Percentiles rank a stretch among this genome's conserved stretches.
These are phyloP conservation scores for Reinhardtius hippoglossoides DNA, from an alignment of 2,113 vertebrate species.

Conservation along the genomic window DNA sequence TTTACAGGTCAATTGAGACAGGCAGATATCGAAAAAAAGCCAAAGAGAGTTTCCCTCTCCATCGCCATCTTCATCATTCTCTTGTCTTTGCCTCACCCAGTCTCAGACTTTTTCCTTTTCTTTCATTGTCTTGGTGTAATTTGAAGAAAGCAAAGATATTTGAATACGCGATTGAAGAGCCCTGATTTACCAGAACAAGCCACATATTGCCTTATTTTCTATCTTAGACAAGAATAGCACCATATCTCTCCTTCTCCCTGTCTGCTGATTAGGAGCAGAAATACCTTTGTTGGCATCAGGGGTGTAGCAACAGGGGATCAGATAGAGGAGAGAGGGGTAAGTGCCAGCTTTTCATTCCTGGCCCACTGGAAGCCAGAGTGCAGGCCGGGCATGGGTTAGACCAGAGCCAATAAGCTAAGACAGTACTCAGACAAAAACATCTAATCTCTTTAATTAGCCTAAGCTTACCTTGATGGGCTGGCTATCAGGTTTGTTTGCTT, in stretches of 20 bases:
- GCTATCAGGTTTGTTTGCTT: background rate
- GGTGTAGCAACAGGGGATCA: conserved; percentile 69
- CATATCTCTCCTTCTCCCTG: conserved; percentile 17
- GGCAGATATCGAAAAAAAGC: conserved; percentile 67
- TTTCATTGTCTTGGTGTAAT: background rate
- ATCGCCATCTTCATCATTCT: conserved; percentile 39
- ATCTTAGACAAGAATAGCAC: too few relatives aligned
- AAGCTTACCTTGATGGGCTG: conserved; percentile 41
- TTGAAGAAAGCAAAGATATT: background rate
- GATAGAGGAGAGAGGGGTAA: conserved; percentile 57
- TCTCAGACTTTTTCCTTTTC: background rate
- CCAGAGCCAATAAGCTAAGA: conserved; percentile 53
- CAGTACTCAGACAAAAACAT: conserved; percentile 64
- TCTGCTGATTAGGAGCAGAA: conserved; percentile 51
- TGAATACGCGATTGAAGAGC: background rate
- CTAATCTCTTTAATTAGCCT: conserved; percentile 63
- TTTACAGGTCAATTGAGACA: conserved; percentile 88
- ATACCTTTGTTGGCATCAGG: conserved; percentile 63
- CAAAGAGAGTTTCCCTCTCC: conserved; percentile 41
- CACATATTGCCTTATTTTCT: too few relatives aligned
- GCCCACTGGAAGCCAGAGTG: conserved; percentile 33
- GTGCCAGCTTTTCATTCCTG: conserved; percentile 59
- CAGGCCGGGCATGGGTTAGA: conserved; percentile 25
- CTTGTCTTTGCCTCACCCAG: conserved; percentile 10
- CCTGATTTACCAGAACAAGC: too few relatives aligned